Conservation (phyloP, 1,140 invertebrate species). For the Microvelia longipes region DNA sequence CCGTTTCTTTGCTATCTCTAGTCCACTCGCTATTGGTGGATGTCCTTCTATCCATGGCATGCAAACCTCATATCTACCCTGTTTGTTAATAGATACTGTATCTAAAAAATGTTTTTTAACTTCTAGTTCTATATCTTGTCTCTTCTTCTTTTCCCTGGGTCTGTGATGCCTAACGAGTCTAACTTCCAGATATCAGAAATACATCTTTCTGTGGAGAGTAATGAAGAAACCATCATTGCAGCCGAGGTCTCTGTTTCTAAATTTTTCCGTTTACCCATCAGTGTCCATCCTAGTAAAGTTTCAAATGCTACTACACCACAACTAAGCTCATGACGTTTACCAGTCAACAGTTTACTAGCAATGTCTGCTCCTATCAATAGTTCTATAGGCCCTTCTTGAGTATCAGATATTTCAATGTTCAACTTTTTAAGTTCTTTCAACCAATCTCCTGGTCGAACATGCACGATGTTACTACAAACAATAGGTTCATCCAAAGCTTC, state of each 20-base stretch:
- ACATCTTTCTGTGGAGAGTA: too few species aligned
- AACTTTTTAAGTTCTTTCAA: not conserved
- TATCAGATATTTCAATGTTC: too few species aligned
- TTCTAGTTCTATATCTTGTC: conserved; percentile 16
- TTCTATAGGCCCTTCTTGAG: not conserved
- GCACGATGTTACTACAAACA: not conserved
- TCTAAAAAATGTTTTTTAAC: not conserved
- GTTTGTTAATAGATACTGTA: too few species aligned
- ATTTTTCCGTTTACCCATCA: too few species aligned
- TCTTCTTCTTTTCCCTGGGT: conserved; percentile 16
- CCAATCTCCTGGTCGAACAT: not conserved
- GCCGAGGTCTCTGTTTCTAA: too few species aligned
- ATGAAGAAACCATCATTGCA: too few species aligned
- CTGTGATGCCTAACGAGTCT: too few species aligned
- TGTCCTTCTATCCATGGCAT: too few species aligned
- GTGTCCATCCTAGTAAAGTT: not conserved
- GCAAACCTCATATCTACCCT: too few species aligned
- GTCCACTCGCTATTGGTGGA: too few species aligned
- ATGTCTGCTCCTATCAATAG: conserved; percentile 1
- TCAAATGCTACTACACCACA: conserved; percentile 3
- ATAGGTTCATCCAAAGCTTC: conserved; percentile 5
- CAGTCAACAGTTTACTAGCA: conserved; percentile 2
- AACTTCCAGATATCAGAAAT: too few species aligned
- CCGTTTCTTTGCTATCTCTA: not conserved
- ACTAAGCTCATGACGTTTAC: not conserved